phyloP scores from a whole-genome alignment of 30 jellyfish, hydroid and myxozoan genomes.

The Nemopilema nomurai region DNA sequence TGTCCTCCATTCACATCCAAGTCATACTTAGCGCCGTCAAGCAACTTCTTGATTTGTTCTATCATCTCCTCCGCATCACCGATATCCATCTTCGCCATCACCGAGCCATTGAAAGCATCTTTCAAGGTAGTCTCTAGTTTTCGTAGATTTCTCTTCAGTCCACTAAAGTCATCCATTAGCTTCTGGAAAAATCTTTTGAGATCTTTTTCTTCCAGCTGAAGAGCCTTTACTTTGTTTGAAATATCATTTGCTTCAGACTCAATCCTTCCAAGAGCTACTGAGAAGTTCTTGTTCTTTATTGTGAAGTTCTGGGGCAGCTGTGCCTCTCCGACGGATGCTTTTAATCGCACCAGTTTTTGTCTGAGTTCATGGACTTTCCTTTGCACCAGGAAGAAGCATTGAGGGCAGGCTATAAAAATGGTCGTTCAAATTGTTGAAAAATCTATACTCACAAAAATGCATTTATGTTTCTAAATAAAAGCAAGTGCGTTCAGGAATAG shows the following conservation, averaged over 20 bases:
- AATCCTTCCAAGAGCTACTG: conserved; percentile 61
- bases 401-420: conserved; percentile 83
- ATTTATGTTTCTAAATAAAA: too few relatives aligned
- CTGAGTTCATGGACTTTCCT: conserved; percentile 87
- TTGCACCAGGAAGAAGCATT: conserved; percentile 83
- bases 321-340: conserved; percentile 64
- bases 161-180: conserved; percentile 54
- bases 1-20: conserved; percentile 53
- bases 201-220: conserved; percentile 69
- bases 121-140: conserved; percentile 37
- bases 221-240: conserved; percentile 35
- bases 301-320: conserved; percentile 64
- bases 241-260: conserved; percentile 51
- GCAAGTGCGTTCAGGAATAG: too few relatives aligned
- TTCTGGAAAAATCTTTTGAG: conserved; percentile 65
- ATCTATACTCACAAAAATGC: too few relatives aligned
- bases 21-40: conserved; percentile 62
- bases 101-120: conserved; percentile 61
- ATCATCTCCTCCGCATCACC: conserved; percentile 78
- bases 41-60: conserved; percentile 69
- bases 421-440: background rate
- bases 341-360: conserved; percentile 65
- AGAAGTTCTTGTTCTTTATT: conserved; percentile 73
- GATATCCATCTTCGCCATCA: conserved; percentile 58
- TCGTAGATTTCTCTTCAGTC: conserved; percentile 37